phyloP scores from a whole-genome alignment of 2,797 vertebrate genomes.

The Crypturellus tataupa region DNA sequence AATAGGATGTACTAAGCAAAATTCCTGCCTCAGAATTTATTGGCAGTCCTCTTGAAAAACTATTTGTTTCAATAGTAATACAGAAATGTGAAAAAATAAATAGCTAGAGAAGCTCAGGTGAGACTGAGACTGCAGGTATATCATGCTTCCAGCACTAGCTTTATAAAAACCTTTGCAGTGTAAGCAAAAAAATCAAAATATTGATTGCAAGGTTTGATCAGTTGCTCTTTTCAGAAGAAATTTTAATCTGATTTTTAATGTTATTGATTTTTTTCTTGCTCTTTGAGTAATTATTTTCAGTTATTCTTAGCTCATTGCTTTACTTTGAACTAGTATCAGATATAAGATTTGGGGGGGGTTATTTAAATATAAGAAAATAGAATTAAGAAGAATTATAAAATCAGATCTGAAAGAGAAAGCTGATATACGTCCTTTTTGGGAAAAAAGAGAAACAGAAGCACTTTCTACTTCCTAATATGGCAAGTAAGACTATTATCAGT shows the following conservation, averaged over 20 bases:
- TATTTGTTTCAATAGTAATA: neutral
- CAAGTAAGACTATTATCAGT: neutral
- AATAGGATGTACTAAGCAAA: neutral
- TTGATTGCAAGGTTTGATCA: slow-evolving; percentile 56
- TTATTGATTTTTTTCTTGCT: slow-evolving; percentile 34
- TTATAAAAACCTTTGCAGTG: neutral
- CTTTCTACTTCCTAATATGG: neutral
- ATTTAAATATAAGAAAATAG: slow-evolving; percentile 54
- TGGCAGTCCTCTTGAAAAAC: neutral
- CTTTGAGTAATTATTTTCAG: slow-evolving; percentile 45
- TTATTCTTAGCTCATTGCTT: slow-evolving; percentile 48
- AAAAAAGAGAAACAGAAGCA: neutral
- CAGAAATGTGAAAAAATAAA: neutral
- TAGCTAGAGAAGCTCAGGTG: neutral
- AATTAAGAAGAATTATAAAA: slow-evolving; percentile 27
- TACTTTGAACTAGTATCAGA: slow-evolving; percentile 45
- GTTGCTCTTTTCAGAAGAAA: slow-evolving; percentile 49
- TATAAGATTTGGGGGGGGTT: neutral
- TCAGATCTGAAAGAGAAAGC: slow-evolving; percentile 37
- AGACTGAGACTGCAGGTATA: neutral
- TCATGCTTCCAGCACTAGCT: neutral
- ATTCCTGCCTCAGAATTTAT: neutral
- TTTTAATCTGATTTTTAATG: slow-evolving; percentile 35
- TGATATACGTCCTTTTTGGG: neutral
- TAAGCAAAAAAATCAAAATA: slow-evolving; percentile 39